Base-by-base conservation (phyloP, 2,797 vertebrate genomes). In the Sebastiscus albofasciatus region DNA sequence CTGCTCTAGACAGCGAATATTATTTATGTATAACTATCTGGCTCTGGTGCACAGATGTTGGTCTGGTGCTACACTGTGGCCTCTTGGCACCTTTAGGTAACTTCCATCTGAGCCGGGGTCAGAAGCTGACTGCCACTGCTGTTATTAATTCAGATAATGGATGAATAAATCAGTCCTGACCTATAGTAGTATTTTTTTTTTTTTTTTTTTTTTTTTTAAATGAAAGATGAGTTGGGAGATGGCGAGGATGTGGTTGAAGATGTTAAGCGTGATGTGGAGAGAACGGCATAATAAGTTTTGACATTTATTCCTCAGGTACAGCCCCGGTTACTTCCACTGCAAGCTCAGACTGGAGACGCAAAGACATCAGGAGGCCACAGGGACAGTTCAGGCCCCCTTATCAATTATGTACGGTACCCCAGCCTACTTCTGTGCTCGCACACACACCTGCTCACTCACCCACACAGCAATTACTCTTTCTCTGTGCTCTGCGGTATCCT, bases 321-420 rank as follows among this genome's bases (percentile, higher is more conserved):
- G 52, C 42, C n/a, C n/a, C 18, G 31, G 64, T 62, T 42, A 46
- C 36, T 77, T 24, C 8, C 27, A 56, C 61, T 42, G 27, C 16
- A n/a, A 52, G 61, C 33, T 67, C 72, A 56, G 18, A 66, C 52
- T 34, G 74, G 70, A 74, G 82, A 77, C 54, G 65, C 67, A 26
- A 26, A 87, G 76, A 71, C 67, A 75, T 71, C 22, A 78, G 60
- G 36, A 83, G 79, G 75, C 87, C 86, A 59, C 69, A 72, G 68
- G 75, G 80, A 82, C 75, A 77, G 83, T 90, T 87, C 82, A 79
- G 79, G n/a, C 65, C 29, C 27, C 66, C 13, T 82, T 81, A 91
- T 95, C 83, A 94, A 94, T 94, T 89, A 94, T 93, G 88, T 79
- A 95, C 79, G 5, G 62, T 74, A 74, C 80, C 84, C 75, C 81